Evolutionary conservation across 2,113 vertebrate species (phyloP), one percentile per base, ranked within the genome.

Genomic region (Coreoperca whiteheadi): DNA sequence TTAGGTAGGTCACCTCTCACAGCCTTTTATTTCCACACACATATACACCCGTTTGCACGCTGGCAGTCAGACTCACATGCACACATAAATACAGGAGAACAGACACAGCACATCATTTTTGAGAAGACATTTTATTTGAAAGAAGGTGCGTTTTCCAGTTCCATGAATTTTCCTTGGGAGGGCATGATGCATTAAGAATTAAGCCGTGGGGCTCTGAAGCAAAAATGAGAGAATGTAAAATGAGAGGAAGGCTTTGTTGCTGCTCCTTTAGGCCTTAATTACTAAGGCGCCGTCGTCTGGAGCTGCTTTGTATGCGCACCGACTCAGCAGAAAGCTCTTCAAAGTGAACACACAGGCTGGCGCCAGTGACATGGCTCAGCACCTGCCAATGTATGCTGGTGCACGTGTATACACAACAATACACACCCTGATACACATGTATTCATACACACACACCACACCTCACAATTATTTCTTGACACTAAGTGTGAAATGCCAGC

Each of bases 181-280:
- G 65, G 81, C 72, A 88, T 86, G 78, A 85, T 87, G 81, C 88
- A 91, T 91, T 89, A 88, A 68, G 81, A 88, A 83, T 74, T 74
- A 84, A 79, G 86, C 81, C 7, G 8, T 18, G 6, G 65, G 79
- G 65, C 79, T 91, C 53, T 23, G 41, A 78, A 64, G 76, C 80
- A 86, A 89, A 87, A 91, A 87, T 75, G 75, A 84, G 69, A 48
- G 39, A 87, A 89, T 87, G 87, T 91, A 84, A 91, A 92, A 91
- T 60, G 82, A 93, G 88, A 88, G 34, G 61, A 63, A 91, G 88
- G 72, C 83, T 90, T 90, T 90, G 79, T 91, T 87, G 77, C 64
- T 73, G 84, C 83, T 92, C 77, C 90, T 93, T 89, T 86, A 91
- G 88, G 90, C 89, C 81, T 88, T 91, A 93, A 94, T 94, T 92